These are phyloP conservation scores for Agrotis segetum DNA, from an alignment of 2,888 invertebrate species.

Conservation along the genomic window DNA sequence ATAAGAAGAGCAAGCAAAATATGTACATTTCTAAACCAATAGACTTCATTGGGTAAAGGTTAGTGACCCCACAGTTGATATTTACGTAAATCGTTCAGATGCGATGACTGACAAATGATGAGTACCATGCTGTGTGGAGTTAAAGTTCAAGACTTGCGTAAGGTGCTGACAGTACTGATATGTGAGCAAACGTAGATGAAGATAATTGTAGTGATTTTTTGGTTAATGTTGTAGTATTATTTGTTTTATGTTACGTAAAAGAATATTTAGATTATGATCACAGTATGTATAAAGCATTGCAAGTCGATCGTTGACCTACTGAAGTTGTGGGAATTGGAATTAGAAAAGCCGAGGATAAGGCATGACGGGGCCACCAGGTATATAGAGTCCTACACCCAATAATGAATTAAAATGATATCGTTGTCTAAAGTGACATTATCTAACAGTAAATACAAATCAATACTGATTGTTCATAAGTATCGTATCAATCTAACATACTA, in stretches of 20 bases:
- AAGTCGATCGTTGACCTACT: neutral
- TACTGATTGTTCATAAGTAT: neutral
- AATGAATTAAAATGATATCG: no score
- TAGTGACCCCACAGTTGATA: slow-evolving; percentile 70
- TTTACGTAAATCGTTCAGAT: slow-evolving; percentile 76
- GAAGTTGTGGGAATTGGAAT: neutral
- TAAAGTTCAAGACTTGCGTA: slow-evolving; percentile 74
- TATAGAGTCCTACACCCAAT: neutral
- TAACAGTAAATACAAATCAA: neutral
- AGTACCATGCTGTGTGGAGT: slow-evolving; percentile 67
- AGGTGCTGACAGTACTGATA: slow-evolving; percentile 48
- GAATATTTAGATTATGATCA: neutral
- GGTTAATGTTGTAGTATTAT: neutral
- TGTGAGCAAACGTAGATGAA: slow-evolving; percentile 31
- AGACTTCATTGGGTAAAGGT: slow-evolving; percentile 61
- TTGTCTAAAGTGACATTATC: neutral
- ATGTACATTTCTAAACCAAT: slow-evolving; percentile 62
- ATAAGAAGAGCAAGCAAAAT: slow-evolving; percentile 64
- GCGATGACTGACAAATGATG: slow-evolving; percentile 79
- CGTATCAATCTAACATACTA: slow-evolving; percentile 2
- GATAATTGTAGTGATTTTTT: slow-evolving; percentile 27
- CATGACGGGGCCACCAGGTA: no score
- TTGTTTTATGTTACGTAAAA: neutral
- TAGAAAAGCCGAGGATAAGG: neutral
- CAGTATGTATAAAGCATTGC: neutral